Percentiles rank a stretch among this genome's conserved stretches.
Conservation (phyloP, 2,113 vertebrate species). For the Dinomys branickii region DNA sequence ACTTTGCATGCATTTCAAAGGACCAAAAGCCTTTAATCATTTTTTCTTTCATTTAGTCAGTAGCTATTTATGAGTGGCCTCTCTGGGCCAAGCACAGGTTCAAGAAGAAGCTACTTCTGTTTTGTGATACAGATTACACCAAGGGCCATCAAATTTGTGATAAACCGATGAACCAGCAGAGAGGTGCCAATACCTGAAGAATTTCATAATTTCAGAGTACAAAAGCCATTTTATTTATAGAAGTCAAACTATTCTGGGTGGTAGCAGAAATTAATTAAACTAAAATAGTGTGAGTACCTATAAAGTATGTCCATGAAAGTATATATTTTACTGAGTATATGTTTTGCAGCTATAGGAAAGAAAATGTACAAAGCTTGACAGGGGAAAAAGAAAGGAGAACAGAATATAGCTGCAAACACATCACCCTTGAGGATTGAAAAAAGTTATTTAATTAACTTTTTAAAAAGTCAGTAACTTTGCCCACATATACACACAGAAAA, state of each 20-base stretch:
- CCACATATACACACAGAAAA: background rate
- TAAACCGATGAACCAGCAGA: background rate
- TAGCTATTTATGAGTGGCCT: background rate
- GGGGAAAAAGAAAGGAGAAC: too few species aligned
- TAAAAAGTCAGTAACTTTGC: background rate
- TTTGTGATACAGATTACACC: conserved; percentile 20
- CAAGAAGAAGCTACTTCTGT: background rate
- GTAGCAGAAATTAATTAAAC: background rate
- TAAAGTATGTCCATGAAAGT: background rate
- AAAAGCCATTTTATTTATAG: background rate
- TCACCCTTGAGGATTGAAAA: background rate
- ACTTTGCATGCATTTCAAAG: conserved; percentile 36
- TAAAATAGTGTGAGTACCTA: background rate
- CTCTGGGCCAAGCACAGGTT: background rate
- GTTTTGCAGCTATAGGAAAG: background rate
- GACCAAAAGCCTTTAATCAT: background rate
- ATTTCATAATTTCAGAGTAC: background rate
- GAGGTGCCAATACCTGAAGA: background rate
- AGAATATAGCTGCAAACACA: background rate
- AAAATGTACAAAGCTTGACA: background rate
- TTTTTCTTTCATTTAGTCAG: background rate
- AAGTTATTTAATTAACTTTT: background rate
- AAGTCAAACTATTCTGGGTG: background rate
- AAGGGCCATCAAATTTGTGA: background rate
- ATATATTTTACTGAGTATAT: background rate